Percentiles rank a stretch among this genome's conserved stretches.
These are phyloP conservation scores for Bergia sp. DNA, from an alignment of 92 coral and sea anemone genomes.

Conservation along the genomic window DNA sequence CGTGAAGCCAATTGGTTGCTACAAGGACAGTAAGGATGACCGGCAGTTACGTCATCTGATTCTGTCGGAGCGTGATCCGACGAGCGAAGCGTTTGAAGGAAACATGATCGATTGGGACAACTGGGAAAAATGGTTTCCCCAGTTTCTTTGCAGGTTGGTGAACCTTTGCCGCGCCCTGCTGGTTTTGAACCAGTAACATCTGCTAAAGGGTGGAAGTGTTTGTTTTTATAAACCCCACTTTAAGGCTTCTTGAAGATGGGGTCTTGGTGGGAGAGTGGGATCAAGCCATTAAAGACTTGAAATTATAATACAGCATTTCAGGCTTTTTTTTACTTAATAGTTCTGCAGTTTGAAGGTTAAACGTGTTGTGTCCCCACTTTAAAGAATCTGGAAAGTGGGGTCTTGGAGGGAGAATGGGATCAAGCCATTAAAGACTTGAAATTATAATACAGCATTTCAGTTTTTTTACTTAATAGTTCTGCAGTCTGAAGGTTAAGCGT, in stretches of 20 bases:
- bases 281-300: too few relatives aligned
- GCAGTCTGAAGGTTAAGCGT: too few relatives aligned
- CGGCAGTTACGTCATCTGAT: conserved; percentile 29
- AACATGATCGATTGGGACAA: conserved; percentile 41
- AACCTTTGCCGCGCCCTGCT: neutral
- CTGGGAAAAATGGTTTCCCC: conserved; percentile 39
- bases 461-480: too few relatives aligned
- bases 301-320: too few relatives aligned
- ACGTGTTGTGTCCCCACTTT: too few relatives aligned
- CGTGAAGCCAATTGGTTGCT: conserved; percentile 30
- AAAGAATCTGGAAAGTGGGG: too few relatives aligned
- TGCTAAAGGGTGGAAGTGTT: neutral
- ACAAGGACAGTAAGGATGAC: neutral
- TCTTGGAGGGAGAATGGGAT: too few relatives aligned
- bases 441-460: too few relatives aligned
- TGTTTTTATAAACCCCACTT: neutral
- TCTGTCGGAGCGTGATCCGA: conserved; percentile 33
- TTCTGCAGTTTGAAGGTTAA: too few relatives aligned
- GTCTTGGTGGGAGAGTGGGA: neutral
- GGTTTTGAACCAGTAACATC: neutral
- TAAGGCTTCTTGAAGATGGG: neutral
- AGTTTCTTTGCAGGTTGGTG: conserved; percentile 35
- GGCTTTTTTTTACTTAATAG: too few relatives aligned
- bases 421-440: too few relatives aligned
- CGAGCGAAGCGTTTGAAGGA: conserved; percentile 30